Percentiles rank a stretch among this genome's conserved stretches.
phyloP scores from a whole-genome alignment of 2,797 vertebrate species.

The Spinus pinus region DNA sequence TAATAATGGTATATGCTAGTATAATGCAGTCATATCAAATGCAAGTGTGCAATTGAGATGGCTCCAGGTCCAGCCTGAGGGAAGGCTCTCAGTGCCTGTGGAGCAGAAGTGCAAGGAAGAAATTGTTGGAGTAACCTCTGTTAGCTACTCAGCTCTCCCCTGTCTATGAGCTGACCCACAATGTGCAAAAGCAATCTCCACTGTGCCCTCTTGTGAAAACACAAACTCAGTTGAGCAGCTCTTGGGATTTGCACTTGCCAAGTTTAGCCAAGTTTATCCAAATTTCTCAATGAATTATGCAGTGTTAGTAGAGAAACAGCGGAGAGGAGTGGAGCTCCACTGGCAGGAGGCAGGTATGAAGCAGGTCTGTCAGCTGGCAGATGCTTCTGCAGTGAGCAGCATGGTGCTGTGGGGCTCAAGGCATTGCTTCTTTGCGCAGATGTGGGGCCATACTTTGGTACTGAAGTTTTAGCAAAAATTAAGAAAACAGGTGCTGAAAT shows the following conservation, averaged over 20 bases:
- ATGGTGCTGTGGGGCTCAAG: accelerated
- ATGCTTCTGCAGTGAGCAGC: not conserved
- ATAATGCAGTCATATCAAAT: not conserved
- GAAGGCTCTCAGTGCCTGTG: not conserved
- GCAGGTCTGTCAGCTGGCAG: not conserved
- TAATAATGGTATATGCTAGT: not conserved
- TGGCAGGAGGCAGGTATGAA: not conserved
- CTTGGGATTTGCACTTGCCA: not conserved
- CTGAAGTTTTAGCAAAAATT: not conserved
- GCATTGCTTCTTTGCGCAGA: not conserved
- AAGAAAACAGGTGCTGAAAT: not conserved
- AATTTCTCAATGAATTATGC: not conserved
- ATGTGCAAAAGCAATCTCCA: not conserved
- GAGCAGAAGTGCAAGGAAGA: not conserved
- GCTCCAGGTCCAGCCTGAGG: not conserved
- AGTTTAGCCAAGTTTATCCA: not conserved
- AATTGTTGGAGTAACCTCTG: not conserved
- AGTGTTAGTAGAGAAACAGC: not conserved
- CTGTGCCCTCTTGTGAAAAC: not conserved
- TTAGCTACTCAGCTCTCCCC: not conserved
- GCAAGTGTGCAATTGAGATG: not conserved
- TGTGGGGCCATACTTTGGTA: not conserved
- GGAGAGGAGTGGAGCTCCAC: not conserved
- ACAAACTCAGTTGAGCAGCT: not conserved
- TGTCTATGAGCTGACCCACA: not conserved